Conservation (phyloP, 2,113 vertebrate genomes). For the Neolamprologus longior region DNA sequence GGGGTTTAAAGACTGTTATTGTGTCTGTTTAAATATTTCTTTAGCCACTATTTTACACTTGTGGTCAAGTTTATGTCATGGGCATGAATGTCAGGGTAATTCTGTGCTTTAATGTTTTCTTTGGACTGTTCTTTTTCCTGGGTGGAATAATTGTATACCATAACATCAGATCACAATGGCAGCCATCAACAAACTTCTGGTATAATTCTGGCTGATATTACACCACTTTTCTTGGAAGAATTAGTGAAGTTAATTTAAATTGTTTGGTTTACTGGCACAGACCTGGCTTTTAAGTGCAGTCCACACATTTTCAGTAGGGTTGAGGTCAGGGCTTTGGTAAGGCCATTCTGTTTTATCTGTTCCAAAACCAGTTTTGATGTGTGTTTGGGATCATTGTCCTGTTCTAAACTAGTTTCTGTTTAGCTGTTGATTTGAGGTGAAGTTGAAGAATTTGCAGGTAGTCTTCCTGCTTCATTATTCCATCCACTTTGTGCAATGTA, state of each 20-base stretch:
- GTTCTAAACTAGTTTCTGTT: neutral
- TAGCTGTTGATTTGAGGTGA: neutral
- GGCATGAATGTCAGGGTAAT: neutral
- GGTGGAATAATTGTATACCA: neutral
- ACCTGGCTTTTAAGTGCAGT: neutral
- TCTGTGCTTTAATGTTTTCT: neutral
- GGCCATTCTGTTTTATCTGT: neutral
- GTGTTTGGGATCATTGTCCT: neutral
- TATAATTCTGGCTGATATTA: neutral
- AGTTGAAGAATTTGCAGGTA: neutral
- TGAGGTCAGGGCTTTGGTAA: neutral
- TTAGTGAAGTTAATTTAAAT: neutral
- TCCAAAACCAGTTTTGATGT: neutral
- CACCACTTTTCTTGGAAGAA: neutral
- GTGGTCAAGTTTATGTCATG: neutral
- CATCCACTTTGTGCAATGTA: neutral
- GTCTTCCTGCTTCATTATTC: neutral
- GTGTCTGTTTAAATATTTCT: neutral
- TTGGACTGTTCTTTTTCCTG: neutral
- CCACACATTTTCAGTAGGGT: neutral
- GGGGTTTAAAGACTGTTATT: neutral
- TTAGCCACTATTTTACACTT: neutral
- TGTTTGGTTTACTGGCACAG: neutral
- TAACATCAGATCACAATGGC: neutral
- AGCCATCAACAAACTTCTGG: neutral